Base-by-base conservation (phyloP, 2,888 invertebrate genomes). In the Metalampra italica region DNA sequence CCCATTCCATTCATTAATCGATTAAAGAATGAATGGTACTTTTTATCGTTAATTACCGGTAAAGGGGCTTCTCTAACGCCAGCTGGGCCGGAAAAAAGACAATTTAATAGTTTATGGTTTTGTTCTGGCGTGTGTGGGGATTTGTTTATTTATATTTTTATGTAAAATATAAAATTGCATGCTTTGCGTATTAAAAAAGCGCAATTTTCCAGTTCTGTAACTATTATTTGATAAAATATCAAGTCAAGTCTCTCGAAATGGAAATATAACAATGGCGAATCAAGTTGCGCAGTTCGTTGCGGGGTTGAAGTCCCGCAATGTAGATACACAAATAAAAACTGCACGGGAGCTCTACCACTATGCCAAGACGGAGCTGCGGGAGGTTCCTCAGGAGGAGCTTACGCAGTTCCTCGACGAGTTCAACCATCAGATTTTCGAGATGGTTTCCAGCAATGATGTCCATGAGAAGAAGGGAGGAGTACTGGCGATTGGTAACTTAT, bases 381-480 rank as follows among this genome's bases (percentile, higher is more conserved):
- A 97, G 83, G 95, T 96, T 62, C 94, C 96, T 0, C 94, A 94
- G 51, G 98, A 98, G 73, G 98, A 98, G 71, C 92, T 97, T 57
- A 94, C 95, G 22, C 91, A 93, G 53, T 98, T 98, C 76, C 94
- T 98, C 80, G 98, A 98, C 75, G 96, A 97, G 60, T 97, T 98
- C 74, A 98, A 98, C 77, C 96, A 97, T 71, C 96, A 97, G 71
- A 98, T 98, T 59, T 97, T 96, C 77, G 97, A 97, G 78, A 97
- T 98, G 98, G 97, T 98, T 2, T 96, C 96, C 11, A 96, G 97
- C 62, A 93, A 94, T 42, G 98, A 98, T 77, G 93, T 95, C 34
- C 96, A 96, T 82, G 98, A 98, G 77, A 97, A 96, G 72, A 98
- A 98, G 84, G 98, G 98, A 51, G 98, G 97, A 47, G 97, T 98